Conservation (phyloP, 2,797 vertebrate species). For the Oreortyx pictus region DNA sequence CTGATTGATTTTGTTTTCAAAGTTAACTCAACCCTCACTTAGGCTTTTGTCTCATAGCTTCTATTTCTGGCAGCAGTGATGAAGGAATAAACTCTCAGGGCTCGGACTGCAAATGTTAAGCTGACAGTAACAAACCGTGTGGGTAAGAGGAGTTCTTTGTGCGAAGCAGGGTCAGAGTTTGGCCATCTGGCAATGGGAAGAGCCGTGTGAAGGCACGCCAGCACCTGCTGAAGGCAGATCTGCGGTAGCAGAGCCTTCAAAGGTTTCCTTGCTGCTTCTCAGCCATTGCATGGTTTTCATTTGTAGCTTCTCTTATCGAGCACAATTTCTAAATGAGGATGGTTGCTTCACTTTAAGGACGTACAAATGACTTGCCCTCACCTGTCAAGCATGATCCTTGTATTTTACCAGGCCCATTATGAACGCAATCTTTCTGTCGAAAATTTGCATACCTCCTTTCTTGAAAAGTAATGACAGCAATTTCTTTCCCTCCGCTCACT, state of each 20-base stretch:
- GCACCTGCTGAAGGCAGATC: conserved; percentile 62
- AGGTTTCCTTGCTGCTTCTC: conserved; percentile 38
- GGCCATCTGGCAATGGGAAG: conserved; percentile 59
- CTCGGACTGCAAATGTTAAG: conserved; percentile 2
- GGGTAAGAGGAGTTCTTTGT: conserved; percentile 7
- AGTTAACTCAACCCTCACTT: conserved; percentile 3
- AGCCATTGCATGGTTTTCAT: conserved; percentile 50
- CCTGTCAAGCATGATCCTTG: conserved; percentile 92
- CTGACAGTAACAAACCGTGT: conserved; percentile 24
- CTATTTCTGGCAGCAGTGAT: background rate
- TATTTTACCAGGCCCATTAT: conserved; percentile 93
- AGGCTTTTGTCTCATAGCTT: background rate
- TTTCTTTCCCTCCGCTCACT: conserved; percentile 88
- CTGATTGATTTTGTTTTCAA: conserved; percentile 10
- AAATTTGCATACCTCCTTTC: conserved; percentile 98
- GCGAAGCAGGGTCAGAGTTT: conserved; percentile 43
- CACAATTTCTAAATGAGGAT: conserved; percentile 82
- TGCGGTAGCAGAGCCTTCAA: conserved; percentile 29
- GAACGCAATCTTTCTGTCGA: conserved; percentile 91
- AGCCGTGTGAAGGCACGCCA: conserved; percentile 32
- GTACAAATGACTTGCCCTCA: conserved; percentile 90
- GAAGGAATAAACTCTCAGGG: conserved; percentile 26
- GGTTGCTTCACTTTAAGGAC: conserved; percentile 84
- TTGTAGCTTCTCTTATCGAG: conserved; percentile 78
- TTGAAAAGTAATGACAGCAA: conserved; percentile 97